Evolutionary conservation across 2,113 vertebrate genomes (phyloP), one percentile per base, ranked within the genome.

Genomic region (Burhinus oedicnemus): DNA sequence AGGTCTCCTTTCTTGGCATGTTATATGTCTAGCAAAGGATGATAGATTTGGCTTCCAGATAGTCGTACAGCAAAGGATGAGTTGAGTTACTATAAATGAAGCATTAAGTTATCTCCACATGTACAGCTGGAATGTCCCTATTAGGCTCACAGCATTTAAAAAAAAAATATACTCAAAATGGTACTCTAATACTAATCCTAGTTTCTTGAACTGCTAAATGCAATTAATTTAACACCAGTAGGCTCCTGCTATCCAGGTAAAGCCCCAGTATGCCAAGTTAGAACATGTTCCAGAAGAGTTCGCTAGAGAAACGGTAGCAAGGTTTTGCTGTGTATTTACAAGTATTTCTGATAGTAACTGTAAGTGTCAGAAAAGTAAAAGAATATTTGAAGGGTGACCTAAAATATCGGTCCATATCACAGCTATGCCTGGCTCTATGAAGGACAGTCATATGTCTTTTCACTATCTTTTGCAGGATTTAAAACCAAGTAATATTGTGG

Each of bases 401-500:
- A 11, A 91, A 88, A 15, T 32, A 40, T 32, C 40, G 17, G 11
- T 9, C 36, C 0, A 0, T 34, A 23, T 69, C 47, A 30, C 21
- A 12, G 20, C 29, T 36, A 4, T 57, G 18, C 19, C 21, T 64
- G 16, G 22, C 44, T 87, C 84, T 36, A 6, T 44, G 17, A 77
- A 77, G 18, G 15, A 49, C 42, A 57, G 4, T 68, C 72, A 80
- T 42, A 13, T 8, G 12, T 88, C 38, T 87, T 44, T 71, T 62
- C 44, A 16, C 23, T 78, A 3, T 90, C 55, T 95, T 68, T 93
- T 74, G n/a, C 93, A 99, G 99, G 99, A 99, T 95, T 98, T 99
- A 98, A 99, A 99, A 98, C 99, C 99, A 93, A 99, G 99, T 99
- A 99, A 99, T 98, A 99, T 99, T 95, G 99, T 99, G 96, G 99